phyloP scores from a whole-genome alignment of 2,888 invertebrate genomes.

The Deilephila elpenor region DNA sequence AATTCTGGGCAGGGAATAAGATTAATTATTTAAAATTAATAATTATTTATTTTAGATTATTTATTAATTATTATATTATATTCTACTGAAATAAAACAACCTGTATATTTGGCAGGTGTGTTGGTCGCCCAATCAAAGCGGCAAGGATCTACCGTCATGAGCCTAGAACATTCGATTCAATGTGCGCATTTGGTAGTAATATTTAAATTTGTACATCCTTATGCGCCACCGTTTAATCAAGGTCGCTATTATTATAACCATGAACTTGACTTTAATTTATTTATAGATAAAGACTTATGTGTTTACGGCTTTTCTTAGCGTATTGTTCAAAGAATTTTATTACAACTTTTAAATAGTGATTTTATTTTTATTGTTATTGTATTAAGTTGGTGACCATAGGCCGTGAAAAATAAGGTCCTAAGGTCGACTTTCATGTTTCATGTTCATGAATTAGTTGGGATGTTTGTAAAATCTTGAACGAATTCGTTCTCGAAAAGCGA shows the following conservation, averaged over 20 bases:
- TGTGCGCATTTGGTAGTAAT: conserved; percentile 41
- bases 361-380: not conserved
- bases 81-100: conserved; percentile 32
- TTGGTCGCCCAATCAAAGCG: conserved; percentile 45
- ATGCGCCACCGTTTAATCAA: conserved; percentile 51
- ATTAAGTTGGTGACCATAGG: too few relatives aligned
- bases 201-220: conserved; percentile 51
- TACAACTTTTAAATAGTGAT: not conserved
- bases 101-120: conserved; percentile 49
- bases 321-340: not conserved
- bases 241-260: conserved; percentile 54
- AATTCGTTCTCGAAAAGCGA: too few relatives aligned
- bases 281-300: not conserved
- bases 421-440: too few relatives aligned
- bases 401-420: too few relatives aligned
- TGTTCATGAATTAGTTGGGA: too few relatives aligned
- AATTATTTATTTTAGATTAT: too few relatives aligned
- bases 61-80: too few relatives aligned
- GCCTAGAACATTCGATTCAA: conserved; percentile 63
- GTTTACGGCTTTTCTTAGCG: not conserved
- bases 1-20: too few relatives aligned
- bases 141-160: conserved; percentile 50
- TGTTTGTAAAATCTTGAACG: too few relatives aligned
- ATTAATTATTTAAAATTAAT: too few relatives aligned
- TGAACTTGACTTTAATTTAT: conserved; percentile 61